These are phyloP conservation scores for Prunella strophiata DNA, from an alignment of 2,797 vertebrate genomes.

Conservation along the genomic window DNA sequence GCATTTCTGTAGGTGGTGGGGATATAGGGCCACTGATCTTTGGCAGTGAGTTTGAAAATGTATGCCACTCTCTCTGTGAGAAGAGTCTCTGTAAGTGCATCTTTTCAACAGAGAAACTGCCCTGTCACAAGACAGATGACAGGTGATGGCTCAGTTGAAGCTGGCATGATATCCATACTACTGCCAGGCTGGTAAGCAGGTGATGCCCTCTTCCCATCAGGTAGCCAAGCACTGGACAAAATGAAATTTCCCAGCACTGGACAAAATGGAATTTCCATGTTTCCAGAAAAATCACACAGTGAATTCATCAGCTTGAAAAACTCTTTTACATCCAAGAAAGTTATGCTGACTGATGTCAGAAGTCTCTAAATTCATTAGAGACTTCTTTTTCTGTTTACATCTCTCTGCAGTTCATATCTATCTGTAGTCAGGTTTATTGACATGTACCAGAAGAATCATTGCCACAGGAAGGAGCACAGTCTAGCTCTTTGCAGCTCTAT, in stretches of 20 bases:
- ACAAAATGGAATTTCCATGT: neutral
- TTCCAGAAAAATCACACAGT: neutral
- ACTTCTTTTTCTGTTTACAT: neutral
- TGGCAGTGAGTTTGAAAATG: neutral
- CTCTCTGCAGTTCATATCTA: neutral
- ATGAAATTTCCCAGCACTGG: neutral
- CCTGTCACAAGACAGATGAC: neutral
- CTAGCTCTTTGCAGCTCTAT: neutral
- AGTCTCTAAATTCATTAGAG: neutral
- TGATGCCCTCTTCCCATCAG: neutral
- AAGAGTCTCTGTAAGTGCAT: neutral
- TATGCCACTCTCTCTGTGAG: neutral
- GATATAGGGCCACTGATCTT: neutral
- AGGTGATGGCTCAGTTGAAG: neutral
- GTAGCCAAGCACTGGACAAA: neutral
- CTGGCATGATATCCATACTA: fast-evolving
- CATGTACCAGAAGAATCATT: fast-evolving
- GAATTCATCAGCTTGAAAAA: neutral
- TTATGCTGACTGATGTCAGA: neutral
- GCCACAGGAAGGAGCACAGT: neutral
- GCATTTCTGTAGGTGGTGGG: neutral
- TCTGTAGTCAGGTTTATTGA: neutral
- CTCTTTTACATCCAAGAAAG: neutral
- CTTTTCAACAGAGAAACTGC: neutral
- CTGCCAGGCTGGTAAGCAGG: neutral